Evolutionary conservation across 1,140 invertebrate species (phyloP).

Genomic region (Magallana gigas): DNA sequence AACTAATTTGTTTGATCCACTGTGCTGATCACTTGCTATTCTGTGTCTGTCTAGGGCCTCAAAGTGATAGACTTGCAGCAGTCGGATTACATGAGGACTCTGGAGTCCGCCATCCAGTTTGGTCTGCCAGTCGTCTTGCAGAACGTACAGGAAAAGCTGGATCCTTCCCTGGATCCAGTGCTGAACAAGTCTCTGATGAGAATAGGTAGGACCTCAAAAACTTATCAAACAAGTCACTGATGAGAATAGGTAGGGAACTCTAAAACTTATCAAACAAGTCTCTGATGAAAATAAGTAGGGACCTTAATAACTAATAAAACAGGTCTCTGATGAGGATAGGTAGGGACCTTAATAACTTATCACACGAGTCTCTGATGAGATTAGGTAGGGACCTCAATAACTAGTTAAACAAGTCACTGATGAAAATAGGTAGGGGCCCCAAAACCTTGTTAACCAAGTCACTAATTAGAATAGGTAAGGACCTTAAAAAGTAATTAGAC

Average conservation of each 20-base stretch:
- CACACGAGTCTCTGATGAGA: too few relatives aligned
- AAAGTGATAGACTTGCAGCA: conserved; percentile 89
- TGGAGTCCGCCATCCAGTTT: conserved; percentile 84
- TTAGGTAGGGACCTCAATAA: too few relatives aligned
- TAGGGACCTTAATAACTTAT: too few relatives aligned
- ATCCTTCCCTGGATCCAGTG: conserved; percentile 78
- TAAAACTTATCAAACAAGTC: too few relatives aligned
- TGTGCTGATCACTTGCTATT: too few relatives aligned
- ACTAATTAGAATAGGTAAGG: too few relatives aligned
- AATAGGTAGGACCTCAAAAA: conserved; percentile 73
- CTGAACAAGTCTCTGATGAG: conserved; percentile 78
- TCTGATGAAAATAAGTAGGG: background rate
- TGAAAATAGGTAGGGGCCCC: too few relatives aligned
- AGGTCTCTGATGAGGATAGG: background rate
- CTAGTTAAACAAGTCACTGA: too few relatives aligned
- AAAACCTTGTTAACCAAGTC: too few relatives aligned
- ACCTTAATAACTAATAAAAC: background rate
- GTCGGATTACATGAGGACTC: conserved; percentile 85
- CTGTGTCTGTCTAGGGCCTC: conserved; percentile 78
- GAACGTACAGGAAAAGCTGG: conserved; percentile 80
- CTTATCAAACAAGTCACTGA: background rate
- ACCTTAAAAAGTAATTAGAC: too few relatives aligned
- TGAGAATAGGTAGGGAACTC: background rate
- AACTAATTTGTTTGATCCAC: too few relatives aligned
- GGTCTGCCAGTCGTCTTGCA: conserved; percentile 79